A percentile compares a stretch with the other conserved stretches of the same genome.
phyloP scores from a whole-genome alignment of 1,140 invertebrate species.

The Brachionus manjavacas region DNA sequence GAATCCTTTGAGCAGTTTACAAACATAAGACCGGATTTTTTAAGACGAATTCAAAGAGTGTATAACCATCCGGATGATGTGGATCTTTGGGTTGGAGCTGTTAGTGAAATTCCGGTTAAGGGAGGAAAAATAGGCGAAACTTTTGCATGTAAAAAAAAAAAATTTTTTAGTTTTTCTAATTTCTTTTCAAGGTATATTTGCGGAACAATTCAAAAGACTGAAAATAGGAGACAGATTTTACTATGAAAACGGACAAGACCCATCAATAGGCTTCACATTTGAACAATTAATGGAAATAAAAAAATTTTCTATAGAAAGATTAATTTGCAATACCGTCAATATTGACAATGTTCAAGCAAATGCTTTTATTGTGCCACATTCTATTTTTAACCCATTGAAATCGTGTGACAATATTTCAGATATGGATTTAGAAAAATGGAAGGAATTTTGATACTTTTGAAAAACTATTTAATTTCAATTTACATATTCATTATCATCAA shows the following conservation, averaged over 20 bases:
- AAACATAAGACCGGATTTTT: background rate
- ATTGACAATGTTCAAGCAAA: background rate
- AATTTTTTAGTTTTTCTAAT: background rate
- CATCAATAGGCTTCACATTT: background rate
- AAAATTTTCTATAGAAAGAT: conserved; percentile 22
- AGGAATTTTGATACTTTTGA: background rate
- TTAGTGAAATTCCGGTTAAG: background rate
- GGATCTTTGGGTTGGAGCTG: background rate
- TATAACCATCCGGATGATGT: conserved; percentile 33
- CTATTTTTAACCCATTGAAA: background rate
- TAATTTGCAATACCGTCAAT: background rate
- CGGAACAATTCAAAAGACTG: conserved; percentile 81
- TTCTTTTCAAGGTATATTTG: conserved; percentile 63
- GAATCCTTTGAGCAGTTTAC: conserved; percentile 44
- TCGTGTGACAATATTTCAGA: background rate
- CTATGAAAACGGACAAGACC: conserved; percentile 66
- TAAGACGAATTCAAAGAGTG: background rate
- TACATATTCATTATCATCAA: no score
- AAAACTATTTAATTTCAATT: background rate
- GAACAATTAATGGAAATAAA: conserved; percentile 6
- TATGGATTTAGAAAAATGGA: conserved; percentile 23
- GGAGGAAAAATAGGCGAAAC: conserved; percentile 26
- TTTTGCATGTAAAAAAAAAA: conserved; percentile 28
- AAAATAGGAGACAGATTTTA: conserved; percentile 89
- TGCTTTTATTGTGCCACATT: background rate